Conservation (phyloP, 2,888 invertebrate species). For the Lasioglossum vierecki region DNA sequence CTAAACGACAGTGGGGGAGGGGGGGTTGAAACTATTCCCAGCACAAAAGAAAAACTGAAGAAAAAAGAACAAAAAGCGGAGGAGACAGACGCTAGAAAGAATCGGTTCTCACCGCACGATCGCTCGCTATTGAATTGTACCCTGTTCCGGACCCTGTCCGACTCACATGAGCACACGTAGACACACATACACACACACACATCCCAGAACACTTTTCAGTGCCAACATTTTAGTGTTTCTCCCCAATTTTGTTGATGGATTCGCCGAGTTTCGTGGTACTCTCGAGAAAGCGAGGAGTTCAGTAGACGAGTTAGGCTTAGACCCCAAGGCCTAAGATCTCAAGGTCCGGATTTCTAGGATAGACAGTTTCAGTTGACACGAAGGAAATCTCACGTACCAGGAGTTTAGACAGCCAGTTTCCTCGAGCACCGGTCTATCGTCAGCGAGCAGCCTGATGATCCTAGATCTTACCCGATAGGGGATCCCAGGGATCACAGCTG, state of each 20-base stretch:
- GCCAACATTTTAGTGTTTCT: neutral
- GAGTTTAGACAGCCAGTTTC: constrained; percentile 1
- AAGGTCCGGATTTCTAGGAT: constrained; percentile 8
- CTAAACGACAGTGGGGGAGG: neutral
- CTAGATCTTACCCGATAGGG: neutral
- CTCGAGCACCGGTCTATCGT: neutral
- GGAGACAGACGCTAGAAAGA: constrained; percentile 45
- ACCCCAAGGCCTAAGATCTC: constrained; percentile 17
- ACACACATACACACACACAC: neutral
- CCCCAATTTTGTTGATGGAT: neutral
- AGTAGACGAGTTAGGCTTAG: neutral
- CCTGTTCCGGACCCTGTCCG: constrained; percentile 25
- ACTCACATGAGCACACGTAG: neutral
- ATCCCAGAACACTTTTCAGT: neutral
- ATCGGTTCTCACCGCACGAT: constrained; percentile 48
- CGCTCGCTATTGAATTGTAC: constrained; percentile 65
- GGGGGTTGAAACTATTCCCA: neutral
- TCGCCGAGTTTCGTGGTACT: neutral
- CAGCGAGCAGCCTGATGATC: neutral
- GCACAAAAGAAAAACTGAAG: neutral
- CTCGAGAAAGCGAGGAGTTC: neutral
- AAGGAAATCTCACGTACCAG: neutral
- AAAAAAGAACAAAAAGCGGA: neutral
- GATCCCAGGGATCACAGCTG: neutral
- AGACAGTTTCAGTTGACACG: neutral